A percentile compares a stretch with the other conserved stretches of the same genome.
These are phyloP conservation scores for Aporrectodea caliginosa DNA, from an alignment of 1,140 invertebrate genomes.

Conservation along the genomic window DNA sequence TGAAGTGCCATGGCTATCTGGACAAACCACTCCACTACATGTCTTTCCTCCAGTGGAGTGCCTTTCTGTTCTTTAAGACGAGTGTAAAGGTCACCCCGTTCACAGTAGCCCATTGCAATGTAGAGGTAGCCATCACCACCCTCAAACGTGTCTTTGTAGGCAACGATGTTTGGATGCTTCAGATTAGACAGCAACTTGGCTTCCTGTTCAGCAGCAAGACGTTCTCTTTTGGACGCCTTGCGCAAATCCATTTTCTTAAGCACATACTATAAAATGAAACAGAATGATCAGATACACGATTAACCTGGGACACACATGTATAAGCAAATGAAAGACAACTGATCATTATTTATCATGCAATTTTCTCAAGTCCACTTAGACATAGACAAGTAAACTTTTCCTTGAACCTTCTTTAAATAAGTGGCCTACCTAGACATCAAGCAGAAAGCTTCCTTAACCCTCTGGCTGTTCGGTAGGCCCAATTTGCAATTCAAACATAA, in stretches of 20 bases:
- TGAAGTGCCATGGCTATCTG: conserved; percentile 61
- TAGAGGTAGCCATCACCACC: conserved; percentile 54
- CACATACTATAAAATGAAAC: conserved; percentile 55
- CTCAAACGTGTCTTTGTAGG: conserved; percentile 60
- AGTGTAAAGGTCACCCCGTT: conserved; percentile 60
- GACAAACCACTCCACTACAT: conserved; percentile 61
- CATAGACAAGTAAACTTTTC: no score
- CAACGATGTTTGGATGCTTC: conserved; percentile 60
- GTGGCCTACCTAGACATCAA: no score
- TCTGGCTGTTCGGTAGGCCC: no score
- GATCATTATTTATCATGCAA: no score
- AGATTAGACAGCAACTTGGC: conserved; percentile 58
- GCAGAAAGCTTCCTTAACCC: no score
- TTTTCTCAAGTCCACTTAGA: no score
- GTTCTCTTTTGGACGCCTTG: conserved; percentile 54
- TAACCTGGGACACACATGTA: no score
- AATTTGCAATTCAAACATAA: no score
- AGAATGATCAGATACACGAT: conserved; percentile 18
- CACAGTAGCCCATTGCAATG: conserved; percentile 61
- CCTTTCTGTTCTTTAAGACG: conserved; percentile 58
- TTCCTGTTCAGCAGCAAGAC: conserved; percentile 57
- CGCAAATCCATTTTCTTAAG: conserved; percentile 59
- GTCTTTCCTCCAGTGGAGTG: conserved; percentile 53
- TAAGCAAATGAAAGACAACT: no score
- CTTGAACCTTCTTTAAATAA: no score